These are phyloP conservation scores for Lagorchestes hirsutus DNA, from an alignment of 2,797 vertebrate species.

Conservation along the genomic window DNA sequence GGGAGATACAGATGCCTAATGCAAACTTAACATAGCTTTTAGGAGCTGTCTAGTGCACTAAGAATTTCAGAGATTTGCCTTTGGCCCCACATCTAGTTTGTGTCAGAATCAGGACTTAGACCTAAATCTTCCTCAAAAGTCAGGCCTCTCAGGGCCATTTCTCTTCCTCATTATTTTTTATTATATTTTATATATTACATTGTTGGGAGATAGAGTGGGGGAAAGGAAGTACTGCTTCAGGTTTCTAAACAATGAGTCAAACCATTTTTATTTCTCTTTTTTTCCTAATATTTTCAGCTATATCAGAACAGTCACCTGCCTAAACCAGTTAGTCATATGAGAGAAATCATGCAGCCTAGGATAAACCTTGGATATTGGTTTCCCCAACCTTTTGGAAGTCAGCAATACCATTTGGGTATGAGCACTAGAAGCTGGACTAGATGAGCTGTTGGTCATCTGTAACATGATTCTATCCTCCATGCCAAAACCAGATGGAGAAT, in stretches of 20 bases:
- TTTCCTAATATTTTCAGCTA: not conserved
- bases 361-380: not conserved
- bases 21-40: not conserved
- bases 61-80: not conserved
- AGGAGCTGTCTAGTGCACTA: not conserved
- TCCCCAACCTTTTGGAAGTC: not conserved
- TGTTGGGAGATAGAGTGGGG: not conserved
- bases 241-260: not conserved
- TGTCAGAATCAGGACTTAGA: not conserved
- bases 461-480: not conserved
- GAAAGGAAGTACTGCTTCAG: not conserved
- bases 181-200: not conserved
- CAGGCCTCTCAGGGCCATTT: not conserved
- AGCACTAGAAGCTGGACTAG: not conserved
- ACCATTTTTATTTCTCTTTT: not conserved
- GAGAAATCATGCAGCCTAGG: not conserved
- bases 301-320: not conserved
- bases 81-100: not conserved
- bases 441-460: not conserved
- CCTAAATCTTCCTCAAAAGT: not conserved
- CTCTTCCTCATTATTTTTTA: not conserved
- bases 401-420: rapidly evolving
- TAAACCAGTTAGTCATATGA: not conserved
- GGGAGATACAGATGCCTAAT: not conserved
- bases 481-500: not conserved